Conservation (phyloP, 2,113 vertebrate genomes). For the Solea senegalensis region DNA sequence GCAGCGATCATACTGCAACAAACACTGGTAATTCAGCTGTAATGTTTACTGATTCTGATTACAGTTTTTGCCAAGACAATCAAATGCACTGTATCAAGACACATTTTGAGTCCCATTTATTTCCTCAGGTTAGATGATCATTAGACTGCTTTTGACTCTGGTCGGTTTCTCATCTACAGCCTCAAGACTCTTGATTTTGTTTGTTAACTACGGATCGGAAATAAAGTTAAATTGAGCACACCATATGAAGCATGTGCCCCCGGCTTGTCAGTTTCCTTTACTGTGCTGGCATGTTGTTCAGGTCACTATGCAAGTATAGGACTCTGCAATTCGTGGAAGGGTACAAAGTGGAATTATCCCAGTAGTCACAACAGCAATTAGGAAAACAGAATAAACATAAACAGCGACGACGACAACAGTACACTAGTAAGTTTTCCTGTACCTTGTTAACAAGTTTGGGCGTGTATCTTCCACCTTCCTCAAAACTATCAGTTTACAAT, state of each 20-base stretch:
- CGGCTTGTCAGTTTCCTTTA: not conserved
- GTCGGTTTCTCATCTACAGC: not conserved
- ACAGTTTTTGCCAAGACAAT: constrained; percentile 30
- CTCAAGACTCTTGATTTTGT: not conserved
- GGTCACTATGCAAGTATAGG: not conserved
- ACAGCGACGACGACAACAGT: not conserved
- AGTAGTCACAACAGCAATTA: not conserved
- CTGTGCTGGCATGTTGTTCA: not conserved
- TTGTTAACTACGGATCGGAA: not conserved
- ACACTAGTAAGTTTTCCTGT: too few species aligned
- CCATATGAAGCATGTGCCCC: not conserved
- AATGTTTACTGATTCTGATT: constrained; percentile 33
- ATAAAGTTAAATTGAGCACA: not conserved
- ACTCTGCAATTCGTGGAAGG: not conserved
- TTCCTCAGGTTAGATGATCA: constrained; percentile 7
- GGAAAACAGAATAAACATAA: not conserved
- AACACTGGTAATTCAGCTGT: not conserved
- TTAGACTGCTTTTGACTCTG: not conserved
- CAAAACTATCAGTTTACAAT: too few species aligned
- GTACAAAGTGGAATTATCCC: not conserved
- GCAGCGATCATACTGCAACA: constrained; percentile 48
- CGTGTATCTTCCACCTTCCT: too few species aligned
- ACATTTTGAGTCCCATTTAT: constrained; percentile 26
- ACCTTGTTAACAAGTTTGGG: too few species aligned
- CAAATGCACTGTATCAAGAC: constrained; percentile 30